Evolutionary conservation across 2,113 vertebrate genomes (phyloP).

Genomic region (Motacilla tschutschensis): DNA sequence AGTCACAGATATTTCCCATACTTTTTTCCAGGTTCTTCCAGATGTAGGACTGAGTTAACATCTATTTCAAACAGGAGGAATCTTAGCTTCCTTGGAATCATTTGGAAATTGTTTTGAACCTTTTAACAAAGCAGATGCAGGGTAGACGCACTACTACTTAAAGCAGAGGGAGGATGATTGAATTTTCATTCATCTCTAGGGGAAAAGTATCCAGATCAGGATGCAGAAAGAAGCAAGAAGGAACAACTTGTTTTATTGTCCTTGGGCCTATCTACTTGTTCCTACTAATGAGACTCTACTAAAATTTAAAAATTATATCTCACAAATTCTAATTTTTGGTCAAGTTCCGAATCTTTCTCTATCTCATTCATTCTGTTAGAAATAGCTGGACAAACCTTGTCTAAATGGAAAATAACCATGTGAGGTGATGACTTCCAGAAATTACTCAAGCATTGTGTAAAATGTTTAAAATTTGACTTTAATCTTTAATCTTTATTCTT

Average conservation of each 20-base stretch:
- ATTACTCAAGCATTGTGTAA: background rate
- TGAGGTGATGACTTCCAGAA: background rate
- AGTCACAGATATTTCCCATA: background rate
- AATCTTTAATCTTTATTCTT: no score
- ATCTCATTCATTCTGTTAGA: background rate
- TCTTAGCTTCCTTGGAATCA: background rate
- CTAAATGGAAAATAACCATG: background rate
- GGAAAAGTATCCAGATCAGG: background rate
- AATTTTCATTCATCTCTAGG: background rate
- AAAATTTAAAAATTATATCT: background rate
- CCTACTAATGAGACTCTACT: background rate
- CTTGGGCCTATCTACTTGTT: background rate
- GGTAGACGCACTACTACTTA: background rate
- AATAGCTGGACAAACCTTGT: background rate
- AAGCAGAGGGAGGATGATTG: background rate
- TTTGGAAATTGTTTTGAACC: background rate
- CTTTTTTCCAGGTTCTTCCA: background rate
- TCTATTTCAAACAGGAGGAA: background rate
- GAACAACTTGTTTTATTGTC: background rate
- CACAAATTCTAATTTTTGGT: background rate
- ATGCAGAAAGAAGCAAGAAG: background rate
- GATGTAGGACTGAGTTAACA: background rate
- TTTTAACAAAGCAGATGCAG: background rate
- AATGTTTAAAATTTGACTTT: no score
- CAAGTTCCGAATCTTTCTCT: background rate